Evolutionary conservation across 2,888 invertebrate genomes (phyloP), one percentile per base, ranked within the genome.

Genomic region (Synanthedon tipuliformis): DNA sequence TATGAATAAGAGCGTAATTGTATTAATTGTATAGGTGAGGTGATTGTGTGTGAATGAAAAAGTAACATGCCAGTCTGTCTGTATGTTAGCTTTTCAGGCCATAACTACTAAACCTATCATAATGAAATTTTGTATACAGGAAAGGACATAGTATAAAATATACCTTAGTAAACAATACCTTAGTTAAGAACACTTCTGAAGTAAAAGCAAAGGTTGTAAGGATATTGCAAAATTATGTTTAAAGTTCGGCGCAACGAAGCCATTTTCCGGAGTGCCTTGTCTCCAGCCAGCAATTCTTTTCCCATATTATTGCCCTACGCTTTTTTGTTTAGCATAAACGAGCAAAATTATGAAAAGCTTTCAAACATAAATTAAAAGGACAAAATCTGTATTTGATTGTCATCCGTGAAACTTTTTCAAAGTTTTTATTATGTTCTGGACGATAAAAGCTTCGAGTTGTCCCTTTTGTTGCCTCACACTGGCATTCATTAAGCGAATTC

Each of bases 291-390:
- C 65, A 61, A 65, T 75, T 75, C 67, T 73, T 74, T 68, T 66
- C 64, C 65, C 61, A 68, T 68, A 68, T 72, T 75, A 76, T 73
- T 71, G 66, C 75, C 68, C 66, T 63, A 67, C 66, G 68, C 71
- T 34, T 73, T 72, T 67, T 55, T 65, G 64, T 75, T 75, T 75
- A 73, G 64, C 74, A 73, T 74, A 71, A 73, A 73, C 70, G 73
- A 67, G 65, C 63, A 63, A 64, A 72, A 69, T 71, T 67, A 59
- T 56, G 52, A 68, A 71, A 74, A 73, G 73, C 76, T 75, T 74
- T 76, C 69, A 69, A 70, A 71, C 63, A 68, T 69, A 70, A 65
- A 68, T 71, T 71, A 73, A 63, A 62, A 62, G 60, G 61, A 58
- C 34, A 64, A 70, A 66, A 70, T 68, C 65, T 62, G 60, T 64